Evolutionary conservation across 1,140 invertebrate genomes (phyloP).

Genomic region (Melanaphis sacchari): DNA sequence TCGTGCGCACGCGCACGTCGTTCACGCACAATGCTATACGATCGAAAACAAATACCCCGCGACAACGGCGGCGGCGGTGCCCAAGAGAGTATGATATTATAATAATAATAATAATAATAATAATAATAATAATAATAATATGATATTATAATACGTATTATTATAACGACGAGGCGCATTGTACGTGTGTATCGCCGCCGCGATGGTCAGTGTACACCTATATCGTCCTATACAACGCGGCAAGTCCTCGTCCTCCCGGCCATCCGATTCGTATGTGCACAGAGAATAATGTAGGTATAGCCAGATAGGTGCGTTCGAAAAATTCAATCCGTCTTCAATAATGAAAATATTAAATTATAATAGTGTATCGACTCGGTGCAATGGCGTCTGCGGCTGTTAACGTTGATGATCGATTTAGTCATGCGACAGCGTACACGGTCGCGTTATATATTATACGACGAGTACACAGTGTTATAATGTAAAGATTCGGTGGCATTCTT

Average conservation of each 20-base stretch:
- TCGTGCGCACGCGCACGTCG: not conserved
- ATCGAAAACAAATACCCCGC: not conserved
- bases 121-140: no score
- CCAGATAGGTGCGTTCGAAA: not conserved
- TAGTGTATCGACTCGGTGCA: not conserved
- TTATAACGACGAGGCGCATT: not conserved
- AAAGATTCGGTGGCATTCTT: conserved; percentile 14
- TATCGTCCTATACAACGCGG: no score
- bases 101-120: no score
- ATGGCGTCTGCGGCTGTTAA: not conserved
- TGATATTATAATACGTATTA: no score
- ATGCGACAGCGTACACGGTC: not conserved
- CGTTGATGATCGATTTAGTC: conserved; percentile 33
- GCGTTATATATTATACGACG: no score
- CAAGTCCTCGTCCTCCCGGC: not conserved
- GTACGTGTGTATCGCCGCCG: no score
- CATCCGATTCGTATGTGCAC: not conserved
- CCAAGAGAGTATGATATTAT: not conserved
- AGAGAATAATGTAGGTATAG: not conserved
- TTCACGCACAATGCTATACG: not conserved
- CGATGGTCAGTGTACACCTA: not conserved
- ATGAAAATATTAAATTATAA: conserved; percentile 42
- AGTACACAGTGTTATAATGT: not conserved
- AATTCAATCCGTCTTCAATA: not conserved
- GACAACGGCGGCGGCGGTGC: not conserved